Conservation (phyloP, 2,113 vertebrate species). For the Seriola rivoliana region DNA sequence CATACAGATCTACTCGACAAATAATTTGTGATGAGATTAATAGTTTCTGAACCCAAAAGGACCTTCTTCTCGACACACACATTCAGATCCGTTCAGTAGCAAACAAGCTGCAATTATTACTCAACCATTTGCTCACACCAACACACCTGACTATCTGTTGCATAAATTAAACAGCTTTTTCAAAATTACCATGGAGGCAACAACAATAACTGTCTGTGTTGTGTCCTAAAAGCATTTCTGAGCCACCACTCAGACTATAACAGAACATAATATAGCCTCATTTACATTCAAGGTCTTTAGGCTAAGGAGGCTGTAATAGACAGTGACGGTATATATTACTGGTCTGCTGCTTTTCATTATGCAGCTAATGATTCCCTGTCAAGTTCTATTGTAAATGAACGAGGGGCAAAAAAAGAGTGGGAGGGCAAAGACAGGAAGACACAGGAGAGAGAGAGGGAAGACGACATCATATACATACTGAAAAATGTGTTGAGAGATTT, state of each 20-base stretch:
- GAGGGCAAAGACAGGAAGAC: conserved; percentile 40
- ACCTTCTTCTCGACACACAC: background rate
- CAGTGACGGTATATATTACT: conserved; percentile 73
- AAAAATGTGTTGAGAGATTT: background rate
- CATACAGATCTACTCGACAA: background rate
- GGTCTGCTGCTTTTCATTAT: conserved; percentile 80
- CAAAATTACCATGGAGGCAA: background rate
- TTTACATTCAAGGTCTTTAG: conserved; percentile 74
- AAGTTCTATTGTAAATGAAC: conserved; percentile 74
- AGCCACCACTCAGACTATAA: conserved; percentile 41
- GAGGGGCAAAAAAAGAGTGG: conserved; percentile 53
- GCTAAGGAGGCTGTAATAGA: conserved; percentile 76
- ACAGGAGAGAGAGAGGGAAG: background rate
- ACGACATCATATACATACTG: background rate
- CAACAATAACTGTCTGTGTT: conserved; percentile 18
- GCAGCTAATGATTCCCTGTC: conserved; percentile 80
- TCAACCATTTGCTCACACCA: conserved; percentile 4
- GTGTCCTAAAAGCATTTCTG: conserved; percentile 41
- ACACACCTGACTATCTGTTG: conserved; percentile 1
- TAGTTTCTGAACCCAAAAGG: background rate
- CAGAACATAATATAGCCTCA: conserved; percentile 50
- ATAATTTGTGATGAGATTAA: background rate
- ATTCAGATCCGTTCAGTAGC: background rate
- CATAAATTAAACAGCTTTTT: conserved; percentile 11
- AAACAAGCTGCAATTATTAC: conserved; percentile 8